phyloP scores from a whole-genome alignment of 2,113 vertebrate species.

The Sporophila hypoxantha region DNA sequence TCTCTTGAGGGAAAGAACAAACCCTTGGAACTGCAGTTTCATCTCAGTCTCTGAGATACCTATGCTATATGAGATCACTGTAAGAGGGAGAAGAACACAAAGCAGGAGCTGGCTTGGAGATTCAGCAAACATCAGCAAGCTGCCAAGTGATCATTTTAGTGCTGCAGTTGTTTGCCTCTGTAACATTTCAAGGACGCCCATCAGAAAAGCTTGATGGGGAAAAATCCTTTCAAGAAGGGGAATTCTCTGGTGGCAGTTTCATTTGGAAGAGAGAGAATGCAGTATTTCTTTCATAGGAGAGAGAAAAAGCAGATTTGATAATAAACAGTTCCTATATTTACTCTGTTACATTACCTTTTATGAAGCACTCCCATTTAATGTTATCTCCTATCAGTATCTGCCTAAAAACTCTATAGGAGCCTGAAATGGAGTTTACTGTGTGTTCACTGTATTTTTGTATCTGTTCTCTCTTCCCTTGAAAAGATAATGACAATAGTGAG shows the following conservation, averaged over 20 bases:
- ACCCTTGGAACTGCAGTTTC: not conserved
- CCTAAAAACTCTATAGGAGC: not conserved
- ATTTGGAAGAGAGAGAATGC: not conserved
- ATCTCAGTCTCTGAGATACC: not conserved
- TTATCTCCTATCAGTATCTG: not conserved
- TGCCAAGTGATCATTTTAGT: not conserved
- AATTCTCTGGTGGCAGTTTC: not conserved
- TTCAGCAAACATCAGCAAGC: not conserved
- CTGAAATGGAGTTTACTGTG: not conserved
- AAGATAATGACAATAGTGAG: not conserved
- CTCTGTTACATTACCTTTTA: not conserved
- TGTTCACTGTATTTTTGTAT: not conserved
- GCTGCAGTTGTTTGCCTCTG: constrained; percentile 1
- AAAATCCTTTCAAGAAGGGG: not conserved
- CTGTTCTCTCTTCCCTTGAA: not conserved
- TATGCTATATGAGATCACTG: not conserved
- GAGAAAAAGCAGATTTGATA: not conserved
- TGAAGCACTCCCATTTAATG: not conserved
- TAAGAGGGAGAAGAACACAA: not conserved
- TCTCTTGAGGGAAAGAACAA: not conserved
- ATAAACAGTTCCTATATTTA: not conserved
- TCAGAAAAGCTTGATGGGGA: not conserved
- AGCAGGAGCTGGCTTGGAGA: not conserved
- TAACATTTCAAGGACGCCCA: constrained; percentile 1
- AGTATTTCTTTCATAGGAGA: not conserved